Base-by-base conservation (phyloP, 2,888 invertebrate species). In the Branchinecta sandiegonensis region DNA sequence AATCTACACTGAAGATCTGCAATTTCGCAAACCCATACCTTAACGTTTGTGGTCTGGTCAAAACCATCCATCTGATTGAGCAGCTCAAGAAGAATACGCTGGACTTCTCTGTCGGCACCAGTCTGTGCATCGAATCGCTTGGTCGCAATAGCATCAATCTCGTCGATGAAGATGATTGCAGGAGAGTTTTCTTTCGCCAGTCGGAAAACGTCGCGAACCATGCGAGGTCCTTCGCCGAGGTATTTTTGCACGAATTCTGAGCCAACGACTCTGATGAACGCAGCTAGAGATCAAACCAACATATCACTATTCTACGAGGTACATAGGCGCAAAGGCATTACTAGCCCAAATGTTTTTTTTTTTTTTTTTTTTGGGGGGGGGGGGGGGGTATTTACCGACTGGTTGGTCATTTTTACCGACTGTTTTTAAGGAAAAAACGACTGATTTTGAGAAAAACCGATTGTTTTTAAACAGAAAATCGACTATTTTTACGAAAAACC, bases 1-100 rank as follows among this genome's bases (percentile, higher is more conserved):
- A 13, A 9, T 48, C n/a, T 8, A 13, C 14, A 13, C 12, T 9
- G 14, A 4, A 4, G 37, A 37, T 6, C 2, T 37, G 8, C 48
- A 46, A n/a, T 48, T 47, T 7, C 37, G 11, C 11, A 68, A n/a
- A 37, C 11, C 46, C 71, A 70, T 75, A 84, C 96, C 83, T 99
- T 99, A 14, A 99, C 97, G 81, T 99, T 99, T n/a, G 97, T 96
- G 1, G 95, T 96, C 80, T 99, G 97, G 80, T 99, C 99, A 78
- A 99, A 99, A 67, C 99, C 99, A 80, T 99, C 99, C 99, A 99
- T 99, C 80, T 99, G 99, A 81, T 99, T 99, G 9, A 99, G 83
- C 69, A 99, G 81, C 77, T 99, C 99, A 23, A 99, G 81, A 47
- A 99, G 80, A 78, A 99, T 99, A 80, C 99, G 86, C 78, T 99